These are phyloP conservation scores for Ormyrus rosae DNA, from an alignment of 2,888 invertebrate genomes.

Conservation along the genomic window DNA sequence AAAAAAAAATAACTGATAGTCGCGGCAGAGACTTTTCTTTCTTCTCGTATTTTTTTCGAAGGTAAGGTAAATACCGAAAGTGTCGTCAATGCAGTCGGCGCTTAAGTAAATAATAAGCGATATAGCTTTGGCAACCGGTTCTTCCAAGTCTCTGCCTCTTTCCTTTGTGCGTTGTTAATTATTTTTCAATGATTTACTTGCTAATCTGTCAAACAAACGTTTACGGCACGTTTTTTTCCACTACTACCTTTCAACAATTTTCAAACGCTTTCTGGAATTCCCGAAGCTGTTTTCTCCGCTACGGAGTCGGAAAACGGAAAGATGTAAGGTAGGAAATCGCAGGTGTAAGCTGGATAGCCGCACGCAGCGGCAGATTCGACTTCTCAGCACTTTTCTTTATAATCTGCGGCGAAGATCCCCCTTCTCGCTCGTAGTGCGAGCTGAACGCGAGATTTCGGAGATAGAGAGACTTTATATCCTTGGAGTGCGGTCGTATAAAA, in stretches of 20 bases:
- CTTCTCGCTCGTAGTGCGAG: no score
- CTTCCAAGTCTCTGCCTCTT: conserved; percentile 11
- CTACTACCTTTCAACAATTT: neutral
- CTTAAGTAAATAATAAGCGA: conserved; percentile 52
- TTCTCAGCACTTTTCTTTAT: no score
- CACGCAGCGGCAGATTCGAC: no score
- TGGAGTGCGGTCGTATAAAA: no score
- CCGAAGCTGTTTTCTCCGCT: no score
- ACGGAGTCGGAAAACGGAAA: no score
- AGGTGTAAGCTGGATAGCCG: no score
- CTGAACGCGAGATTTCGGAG: neutral
- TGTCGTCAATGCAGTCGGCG: conserved; percentile 38
- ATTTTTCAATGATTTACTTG: neutral
- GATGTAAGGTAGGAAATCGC: no score
- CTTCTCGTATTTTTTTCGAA: conserved; percentile 7
- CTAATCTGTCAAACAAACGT: no score
- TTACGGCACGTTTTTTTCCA: neutral
- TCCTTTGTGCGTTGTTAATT: conserved; percentile 11
- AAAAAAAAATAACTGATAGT: conserved; percentile 24
- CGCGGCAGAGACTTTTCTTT: conserved; percentile 10
- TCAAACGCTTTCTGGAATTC: no score
- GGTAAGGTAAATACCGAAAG: conserved; percentile 13
- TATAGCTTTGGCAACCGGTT: conserved; percentile 34
- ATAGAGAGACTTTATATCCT: neutral
- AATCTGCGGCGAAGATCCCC: no score